Base-by-base conservation (phyloP, 1,140 invertebrate species). In the Pachypsylla venusta region DNA sequence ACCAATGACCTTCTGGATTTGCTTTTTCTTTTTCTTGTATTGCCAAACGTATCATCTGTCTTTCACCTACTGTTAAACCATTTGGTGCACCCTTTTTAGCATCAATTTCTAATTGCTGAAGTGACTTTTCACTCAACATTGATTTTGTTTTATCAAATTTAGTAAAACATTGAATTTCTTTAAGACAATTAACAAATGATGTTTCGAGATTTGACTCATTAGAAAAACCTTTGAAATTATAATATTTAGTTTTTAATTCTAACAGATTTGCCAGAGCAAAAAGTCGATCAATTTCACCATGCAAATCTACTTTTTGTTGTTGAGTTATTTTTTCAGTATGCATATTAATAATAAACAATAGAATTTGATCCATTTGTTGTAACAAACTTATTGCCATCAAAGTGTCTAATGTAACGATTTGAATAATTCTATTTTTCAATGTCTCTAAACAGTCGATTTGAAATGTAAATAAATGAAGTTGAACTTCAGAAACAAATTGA, bases 31-130 rank as follows among this genome's bases (percentile, higher is more conserved):
- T 48, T 3, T n/a, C 22, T 19, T n/a, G 22, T 22, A 48, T 48
- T 4, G 42, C 42, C 16, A 48, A n/a, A 7, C n/a, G 4, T 7
- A 48, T 48, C 42, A 48, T 48, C 22, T 48, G 4, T n/a, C 22
- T 48, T 22, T 19, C 16, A n/a, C 22, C 42, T 48, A 48, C 22
- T 4, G 42, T 48, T 5, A 55, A 56, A 1, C 48, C 24, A 7
- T 27, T 12, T 5, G 56, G 12, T n/a, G n/a, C n/a, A n/a, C n/a
- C n/a, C 2, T 35, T 24, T 35, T 56, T 26, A 10, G 59, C 30
- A 35, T 61, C 53, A 4, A 54, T 14, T 25, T 57, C 20, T 12
- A 64, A 22, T 30, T 54, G 13, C 4, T 61, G 10, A 12, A 48
- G 25, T 4, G 30, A 14, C 2, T 5, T 26, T 24, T 54, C 30